A percentile compares a stretch with the other conserved stretches of the same genome.
These are phyloP conservation scores for Martes martes DNA, from an alignment of 2,113 vertebrate genomes.

Conservation along the genomic window DNA sequence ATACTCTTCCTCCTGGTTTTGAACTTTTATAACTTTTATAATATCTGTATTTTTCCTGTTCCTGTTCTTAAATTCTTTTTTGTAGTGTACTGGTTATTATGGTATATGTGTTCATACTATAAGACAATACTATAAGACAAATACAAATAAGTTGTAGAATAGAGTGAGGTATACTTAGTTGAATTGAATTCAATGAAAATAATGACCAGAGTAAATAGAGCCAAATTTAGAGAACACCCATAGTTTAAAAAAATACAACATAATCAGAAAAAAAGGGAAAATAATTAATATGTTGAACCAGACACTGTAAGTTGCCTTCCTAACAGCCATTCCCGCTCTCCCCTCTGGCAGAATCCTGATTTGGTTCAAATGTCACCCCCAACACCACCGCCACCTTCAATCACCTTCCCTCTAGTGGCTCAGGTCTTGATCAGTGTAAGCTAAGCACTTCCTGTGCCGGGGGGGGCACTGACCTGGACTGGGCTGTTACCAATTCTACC, in stretches of 20 bases:
- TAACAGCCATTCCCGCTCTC: neutral
- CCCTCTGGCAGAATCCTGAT: neutral
- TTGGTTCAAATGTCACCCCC: neutral
- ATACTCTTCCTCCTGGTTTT: neutral
- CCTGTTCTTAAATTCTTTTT: neutral
- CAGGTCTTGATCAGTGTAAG: neutral
- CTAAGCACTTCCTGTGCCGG: neutral
- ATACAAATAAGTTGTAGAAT: neutral
- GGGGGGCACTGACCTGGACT: neutral
- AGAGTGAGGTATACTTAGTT: neutral
- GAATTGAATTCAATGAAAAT: slow-evolving; percentile 19
- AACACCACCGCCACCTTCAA: neutral
- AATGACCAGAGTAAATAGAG: neutral
- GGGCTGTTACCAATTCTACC: neutral
- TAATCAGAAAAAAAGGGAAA: slow-evolving; percentile 5
- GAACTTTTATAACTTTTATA: neutral
- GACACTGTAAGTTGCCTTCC: neutral
- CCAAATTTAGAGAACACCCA: neutral
- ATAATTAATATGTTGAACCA: neutral
- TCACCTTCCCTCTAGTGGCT: neutral
- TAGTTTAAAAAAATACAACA: neutral
- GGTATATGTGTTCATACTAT: neutral
- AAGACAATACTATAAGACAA: slow-evolving; percentile 17
- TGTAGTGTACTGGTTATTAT: neutral
- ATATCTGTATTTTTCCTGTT: neutral